phyloP scores from a whole-genome alignment of 2,797 vertebrate species.

The Hydrolagus colliei region DNA sequence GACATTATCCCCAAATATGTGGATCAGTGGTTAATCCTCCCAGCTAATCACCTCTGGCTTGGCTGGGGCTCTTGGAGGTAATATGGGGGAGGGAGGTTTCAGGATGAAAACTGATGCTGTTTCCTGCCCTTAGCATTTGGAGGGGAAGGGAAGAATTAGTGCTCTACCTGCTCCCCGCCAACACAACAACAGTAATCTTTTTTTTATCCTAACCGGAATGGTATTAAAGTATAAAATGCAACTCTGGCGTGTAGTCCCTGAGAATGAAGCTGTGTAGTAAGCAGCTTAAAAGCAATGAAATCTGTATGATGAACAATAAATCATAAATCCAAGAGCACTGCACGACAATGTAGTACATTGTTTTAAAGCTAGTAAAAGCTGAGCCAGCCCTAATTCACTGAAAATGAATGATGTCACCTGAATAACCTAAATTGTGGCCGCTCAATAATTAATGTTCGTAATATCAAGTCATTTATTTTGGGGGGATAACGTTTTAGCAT shows the following conservation, averaged over 20 bases:
- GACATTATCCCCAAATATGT: too few relatives aligned
- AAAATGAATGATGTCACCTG: background rate
- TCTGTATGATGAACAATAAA: background rate
- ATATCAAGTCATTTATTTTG: background rate
- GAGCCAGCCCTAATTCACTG: background rate
- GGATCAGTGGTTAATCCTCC: too few relatives aligned
- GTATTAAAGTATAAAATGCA: background rate
- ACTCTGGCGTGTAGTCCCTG: background rate
- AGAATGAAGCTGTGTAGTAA: constrained; percentile 13
- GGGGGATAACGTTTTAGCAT: background rate
- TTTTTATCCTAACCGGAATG: background rate
- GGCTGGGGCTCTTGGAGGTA: too few relatives aligned
- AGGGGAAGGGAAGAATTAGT: background rate
- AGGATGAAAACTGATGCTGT: too few relatives aligned
- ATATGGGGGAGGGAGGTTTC: too few relatives aligned
- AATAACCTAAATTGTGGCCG: background rate
- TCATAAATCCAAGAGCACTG: constrained; percentile 5
- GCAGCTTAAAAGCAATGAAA: constrained; percentile 22
- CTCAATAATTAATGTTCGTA: too few relatives aligned
- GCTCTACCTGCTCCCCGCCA: background rate
- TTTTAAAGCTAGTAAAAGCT: constrained; percentile 1
- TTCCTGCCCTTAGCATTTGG: background rate
- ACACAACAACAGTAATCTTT: constrained; percentile 5
- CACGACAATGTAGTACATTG: constrained; percentile 10
- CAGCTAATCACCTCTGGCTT: too few relatives aligned